Evolutionary conservation across 2,888 invertebrate genomes (phyloP), one percentile per base, ranked within the genome.

Genomic region (Watsonalla cultraria): DNA sequence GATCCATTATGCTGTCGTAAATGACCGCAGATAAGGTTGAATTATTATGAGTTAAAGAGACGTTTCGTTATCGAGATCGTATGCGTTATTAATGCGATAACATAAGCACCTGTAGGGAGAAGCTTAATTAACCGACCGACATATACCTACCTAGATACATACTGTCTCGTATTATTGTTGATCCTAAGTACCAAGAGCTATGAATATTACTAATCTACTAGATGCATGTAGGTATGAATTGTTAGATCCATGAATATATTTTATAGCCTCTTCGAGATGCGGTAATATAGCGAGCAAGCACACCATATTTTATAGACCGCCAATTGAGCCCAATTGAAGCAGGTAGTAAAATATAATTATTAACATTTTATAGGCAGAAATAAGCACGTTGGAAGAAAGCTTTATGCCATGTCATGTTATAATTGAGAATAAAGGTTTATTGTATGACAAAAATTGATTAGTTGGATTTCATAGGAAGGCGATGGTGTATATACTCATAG

Each of bases 41-140:
- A 62, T 62, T 58, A 54, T 45, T 37, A 49, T 63, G 62, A 54
- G 54, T 51, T 60, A 55, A 63, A 62, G 53, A 60, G 54, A 62
- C 60, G 56, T 62, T 33, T 46, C 51, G 61, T 60, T 74, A 74
- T 74, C 74, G 58, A 54, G 53, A n/a, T n/a, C n/a, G n/a, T n/a
- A n/a, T n/a, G n/a, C n/a, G n/a, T 60, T 60, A 67, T 74, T 73
- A 72, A 68, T 60, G 52, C 58, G 33, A 45, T 51, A 37, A 37
- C 51, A 45, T 13, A 13, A 46, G 46, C 46, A 6, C 46, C 5
- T 46, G 14, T 46, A 6, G 7, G 7, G 15, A 15, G 14, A 46
- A 7, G 7, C 15, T 46, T 9, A 46, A 24, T 46, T 46, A 15
- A 46, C 14, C 14, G 14, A 46, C 5, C 15, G 7, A 46, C 15